phyloP scores from a whole-genome alignment of 30 jellyfish, hydroid and myxozoan genomes.

The Hydractinia symbiolongicarpus region DNA sequence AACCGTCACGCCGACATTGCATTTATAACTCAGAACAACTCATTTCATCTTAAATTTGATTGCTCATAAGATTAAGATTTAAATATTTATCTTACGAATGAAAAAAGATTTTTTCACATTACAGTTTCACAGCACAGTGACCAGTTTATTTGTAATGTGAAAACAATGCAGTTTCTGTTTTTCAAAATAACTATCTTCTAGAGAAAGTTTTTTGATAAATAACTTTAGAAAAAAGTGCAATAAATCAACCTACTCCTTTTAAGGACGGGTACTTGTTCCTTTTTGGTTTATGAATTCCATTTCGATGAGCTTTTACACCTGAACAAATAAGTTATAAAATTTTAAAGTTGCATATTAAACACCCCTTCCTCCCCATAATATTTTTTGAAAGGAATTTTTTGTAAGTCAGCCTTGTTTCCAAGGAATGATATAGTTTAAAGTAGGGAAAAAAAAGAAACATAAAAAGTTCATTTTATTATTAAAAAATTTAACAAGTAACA shows the following conservation, averaged over 20 bases:
- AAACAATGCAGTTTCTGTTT: neutral
- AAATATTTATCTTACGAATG: too few species aligned
- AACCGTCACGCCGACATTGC: too few species aligned
- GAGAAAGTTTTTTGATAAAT: neutral
- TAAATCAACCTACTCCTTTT: constrained; percentile 74
- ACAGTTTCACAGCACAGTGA: too few species aligned
- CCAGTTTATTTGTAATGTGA: neutral
- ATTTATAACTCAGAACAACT: too few species aligned
- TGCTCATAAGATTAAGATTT: too few species aligned
- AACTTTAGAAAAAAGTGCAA: neutral
- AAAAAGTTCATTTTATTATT: neutral
- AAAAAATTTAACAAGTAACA: too few species aligned
- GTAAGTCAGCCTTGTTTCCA: neutral
- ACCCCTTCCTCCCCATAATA: neutral
- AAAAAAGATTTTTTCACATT: too few species aligned
- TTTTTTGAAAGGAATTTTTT: too few species aligned
- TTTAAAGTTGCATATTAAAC: neutral
- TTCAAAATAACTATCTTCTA: neutral
- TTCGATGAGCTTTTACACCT: constrained; percentile 95
- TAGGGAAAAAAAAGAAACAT: neutral
- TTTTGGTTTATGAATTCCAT: constrained; percentile 92
- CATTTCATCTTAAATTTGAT: too few species aligned
- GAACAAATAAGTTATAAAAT: neutral
- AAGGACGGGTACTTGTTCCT: constrained; percentile 89
- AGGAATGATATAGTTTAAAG: neutral